These are phyloP conservation scores for Antitype chi DNA, from an alignment of 2,888 invertebrate species.

Conservation along the genomic window DNA sequence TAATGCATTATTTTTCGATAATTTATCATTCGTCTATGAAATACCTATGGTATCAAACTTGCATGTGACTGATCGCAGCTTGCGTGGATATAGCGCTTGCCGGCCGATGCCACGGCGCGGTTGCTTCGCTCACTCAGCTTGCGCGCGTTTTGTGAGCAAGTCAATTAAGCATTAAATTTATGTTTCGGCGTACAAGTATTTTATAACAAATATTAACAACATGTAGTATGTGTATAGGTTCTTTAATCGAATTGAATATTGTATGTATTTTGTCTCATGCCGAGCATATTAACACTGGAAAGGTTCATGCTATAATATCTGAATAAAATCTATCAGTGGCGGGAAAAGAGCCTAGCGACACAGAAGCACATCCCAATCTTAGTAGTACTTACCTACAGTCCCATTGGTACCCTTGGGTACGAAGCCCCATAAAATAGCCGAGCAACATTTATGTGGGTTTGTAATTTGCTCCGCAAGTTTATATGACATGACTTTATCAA, in stretches of 20 bases:
- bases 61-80: background rate
- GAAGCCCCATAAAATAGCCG: conserved; percentile 40
- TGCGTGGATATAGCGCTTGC: too few relatives aligned
- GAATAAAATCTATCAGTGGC: background rate
- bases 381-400: background rate
- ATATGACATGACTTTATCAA: background rate
- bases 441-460: conserved; percentile 51
- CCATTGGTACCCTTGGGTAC: conserved; percentile 18
- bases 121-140: too few relatives aligned
- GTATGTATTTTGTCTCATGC: background rate
- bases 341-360: background rate
- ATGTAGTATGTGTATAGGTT: background rate
- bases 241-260: background rate
- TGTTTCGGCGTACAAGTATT: background rate
- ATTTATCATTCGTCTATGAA: background rate
- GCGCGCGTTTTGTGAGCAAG: too few relatives aligned
- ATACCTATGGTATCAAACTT: background rate
- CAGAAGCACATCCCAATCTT: background rate
- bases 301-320: background rate
- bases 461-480: conserved; percentile 31
- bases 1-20: background rate
- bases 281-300: background rate
- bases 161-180: too few relatives aligned
- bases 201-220: background rate
- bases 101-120: background rate